Conservation (phyloP, 2,113 vertebrate species). For the Edolisoma coerulescens region DNA sequence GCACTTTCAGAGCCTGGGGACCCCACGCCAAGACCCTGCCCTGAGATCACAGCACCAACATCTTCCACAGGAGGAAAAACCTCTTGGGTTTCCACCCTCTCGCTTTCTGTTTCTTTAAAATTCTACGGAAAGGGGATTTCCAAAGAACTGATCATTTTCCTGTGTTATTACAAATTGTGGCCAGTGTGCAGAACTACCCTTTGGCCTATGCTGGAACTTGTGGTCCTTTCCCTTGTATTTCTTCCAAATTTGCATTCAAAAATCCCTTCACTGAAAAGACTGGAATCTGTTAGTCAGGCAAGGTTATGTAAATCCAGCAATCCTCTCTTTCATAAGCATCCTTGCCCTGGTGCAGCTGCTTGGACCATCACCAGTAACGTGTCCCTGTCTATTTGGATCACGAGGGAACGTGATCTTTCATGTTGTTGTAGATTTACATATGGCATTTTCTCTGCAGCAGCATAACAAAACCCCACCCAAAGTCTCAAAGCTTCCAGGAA, state of each 20-base stretch:
- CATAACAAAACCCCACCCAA: background rate
- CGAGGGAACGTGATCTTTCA: background rate
- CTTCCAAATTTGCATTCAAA: background rate
- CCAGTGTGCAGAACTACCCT: background rate
- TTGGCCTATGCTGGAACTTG: background rate
- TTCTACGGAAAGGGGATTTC: background rate
- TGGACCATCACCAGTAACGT: background rate
- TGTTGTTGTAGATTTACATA: conserved; percentile 21
- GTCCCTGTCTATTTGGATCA: conserved; percentile 11
- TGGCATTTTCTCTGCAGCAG: conserved; percentile 7
- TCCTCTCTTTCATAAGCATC: background rate
- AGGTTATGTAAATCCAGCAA: background rate
- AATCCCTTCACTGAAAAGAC: background rate
- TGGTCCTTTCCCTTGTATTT: background rate
- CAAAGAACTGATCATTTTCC: background rate
- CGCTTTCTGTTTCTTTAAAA: background rate
- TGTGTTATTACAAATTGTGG: background rate
- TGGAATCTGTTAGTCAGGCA: background rate
- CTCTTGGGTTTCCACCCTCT: background rate
- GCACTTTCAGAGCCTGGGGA: background rate
- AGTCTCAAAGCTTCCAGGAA: conserved; percentile 16
- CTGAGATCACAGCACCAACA: background rate
- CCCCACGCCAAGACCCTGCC: accelerated
- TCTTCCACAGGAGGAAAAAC: background rate
- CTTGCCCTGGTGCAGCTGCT: conserved; percentile 26